Percentiles rank a stretch among this genome's conserved stretches.
Evolutionary conservation across 2,113 vertebrate genomes (phyloP).

Genomic region (Apteryx mantelli): DNA sequence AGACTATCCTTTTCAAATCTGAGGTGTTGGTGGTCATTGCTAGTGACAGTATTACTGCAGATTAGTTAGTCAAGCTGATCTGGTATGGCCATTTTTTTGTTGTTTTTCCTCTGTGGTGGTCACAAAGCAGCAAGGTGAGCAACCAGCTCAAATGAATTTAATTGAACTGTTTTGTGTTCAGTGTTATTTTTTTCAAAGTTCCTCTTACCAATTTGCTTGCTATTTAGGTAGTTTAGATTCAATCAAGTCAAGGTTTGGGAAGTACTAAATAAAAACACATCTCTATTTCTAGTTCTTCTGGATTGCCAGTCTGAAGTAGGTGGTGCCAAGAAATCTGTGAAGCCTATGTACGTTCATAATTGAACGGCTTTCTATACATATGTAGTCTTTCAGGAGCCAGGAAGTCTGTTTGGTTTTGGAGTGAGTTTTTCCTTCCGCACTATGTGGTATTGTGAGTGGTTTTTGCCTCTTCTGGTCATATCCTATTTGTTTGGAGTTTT

Average conservation of each 20-base stretch:
- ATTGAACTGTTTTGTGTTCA: neutral
- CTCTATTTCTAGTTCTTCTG: neutral
- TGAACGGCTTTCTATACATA: neutral
- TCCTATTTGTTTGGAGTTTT: neutral
- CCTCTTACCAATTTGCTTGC: neutral
- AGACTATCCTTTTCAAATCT: neutral
- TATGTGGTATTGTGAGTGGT: neutral
- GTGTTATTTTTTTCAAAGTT: neutral
- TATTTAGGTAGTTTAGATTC: neutral
- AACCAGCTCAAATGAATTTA: neutral
- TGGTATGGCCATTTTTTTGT: neutral
- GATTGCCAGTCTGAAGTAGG: neutral
- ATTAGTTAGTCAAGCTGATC: neutral
- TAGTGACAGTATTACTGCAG: neutral
- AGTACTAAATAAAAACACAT: neutral
- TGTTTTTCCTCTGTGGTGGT: neutral
- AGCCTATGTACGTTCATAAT: neutral
- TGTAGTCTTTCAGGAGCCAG: neutral
- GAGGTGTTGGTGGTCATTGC: neutral
- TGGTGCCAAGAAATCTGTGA: neutral
- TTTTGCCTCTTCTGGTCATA: neutral
- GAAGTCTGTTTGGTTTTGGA: neutral
- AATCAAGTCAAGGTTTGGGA: neutral
- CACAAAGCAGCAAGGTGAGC: neutral
- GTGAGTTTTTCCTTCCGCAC: neutral